Conservation (phyloP, 2,113 vertebrate species). For the Vombatus ursinus region DNA sequence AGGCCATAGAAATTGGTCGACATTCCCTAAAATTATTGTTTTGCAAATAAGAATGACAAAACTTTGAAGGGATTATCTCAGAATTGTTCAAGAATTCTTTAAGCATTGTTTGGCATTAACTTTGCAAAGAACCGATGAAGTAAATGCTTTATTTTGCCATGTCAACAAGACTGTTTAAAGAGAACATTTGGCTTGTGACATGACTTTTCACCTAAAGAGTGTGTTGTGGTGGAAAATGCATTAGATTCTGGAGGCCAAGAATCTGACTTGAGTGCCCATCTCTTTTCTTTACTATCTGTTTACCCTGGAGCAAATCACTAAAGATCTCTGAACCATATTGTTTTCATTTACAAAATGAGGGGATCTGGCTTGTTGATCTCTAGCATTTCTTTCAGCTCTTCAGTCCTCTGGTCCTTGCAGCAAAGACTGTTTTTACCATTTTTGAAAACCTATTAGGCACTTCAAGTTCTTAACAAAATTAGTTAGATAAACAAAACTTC, state of each 20-base stretch:
- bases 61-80: background rate
- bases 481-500: background rate
- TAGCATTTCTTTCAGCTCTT: background rate
- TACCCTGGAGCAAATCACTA: background rate
- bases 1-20: background rate
- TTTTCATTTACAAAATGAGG: background rate
- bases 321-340: background rate
- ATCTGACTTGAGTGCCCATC: background rate
- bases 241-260: background rate
- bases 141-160: background rate
- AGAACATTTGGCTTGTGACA: no score
- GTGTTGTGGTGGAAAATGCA: background rate
- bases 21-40: background rate
- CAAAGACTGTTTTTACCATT: background rate
- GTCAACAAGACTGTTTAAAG: background rate
- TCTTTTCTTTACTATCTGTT: background rate
- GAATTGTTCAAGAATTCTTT: background rate
- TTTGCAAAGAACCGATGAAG: background rate
- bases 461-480: no score
- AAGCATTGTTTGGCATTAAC: background rate
- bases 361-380: background rate
- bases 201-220: background rate
- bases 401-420: background rate
- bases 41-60: background rate
- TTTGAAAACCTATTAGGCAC: background rate